These are phyloP conservation scores for Triplophysa siluroides DNA, from an alignment of 2,113 vertebrate species.

Conservation along the genomic window DNA sequence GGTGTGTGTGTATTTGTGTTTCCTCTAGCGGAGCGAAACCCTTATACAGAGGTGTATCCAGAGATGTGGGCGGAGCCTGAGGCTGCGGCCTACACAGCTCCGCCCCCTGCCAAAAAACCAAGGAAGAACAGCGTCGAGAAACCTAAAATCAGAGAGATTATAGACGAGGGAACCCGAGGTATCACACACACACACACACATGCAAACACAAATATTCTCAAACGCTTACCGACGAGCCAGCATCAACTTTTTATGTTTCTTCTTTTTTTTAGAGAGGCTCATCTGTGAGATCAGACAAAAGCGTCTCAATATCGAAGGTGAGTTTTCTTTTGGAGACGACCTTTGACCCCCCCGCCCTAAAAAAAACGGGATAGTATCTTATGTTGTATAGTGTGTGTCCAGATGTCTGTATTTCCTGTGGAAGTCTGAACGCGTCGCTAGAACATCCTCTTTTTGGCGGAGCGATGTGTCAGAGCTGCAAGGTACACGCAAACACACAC, in stretches of 20 bases:
- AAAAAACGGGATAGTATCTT: no score
- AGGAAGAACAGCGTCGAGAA: conserved; percentile 92
- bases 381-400: conserved; percentile 37
- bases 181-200: conserved; percentile 36
- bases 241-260: not conserved
- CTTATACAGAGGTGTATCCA: conserved; percentile 96
- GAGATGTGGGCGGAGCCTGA: conserved; percentile 96
- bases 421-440: conserved; percentile 91
- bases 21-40: conserved; percentile 86
- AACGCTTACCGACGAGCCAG: not conserved
- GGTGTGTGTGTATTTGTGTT: not conserved
- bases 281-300: conserved; percentile 92
- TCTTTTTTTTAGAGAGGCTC: conserved; percentile 84
- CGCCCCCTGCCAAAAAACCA: conserved; percentile 92
- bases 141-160: conserved; percentile 96
- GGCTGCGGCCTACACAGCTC: conserved; percentile 85
- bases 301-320: conserved; percentile 94
- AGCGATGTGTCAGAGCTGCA: conserved; percentile 99
- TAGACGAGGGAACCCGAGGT: conserved; percentile 97
- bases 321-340: conserved; percentile 19
- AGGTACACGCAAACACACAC: conserved; percentile 72
- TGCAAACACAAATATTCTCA: conserved; percentile 51
- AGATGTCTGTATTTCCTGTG: conserved; percentile 98
- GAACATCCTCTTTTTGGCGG: conserved; percentile 94
- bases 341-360: not conserved